A percentile compares a stretch with the other conserved stretches of the same genome.
These are phyloP conservation scores for Aplochiton taeniatus DNA, from an alignment of 2,797 vertebrate species.

Conservation along the genomic window DNA sequence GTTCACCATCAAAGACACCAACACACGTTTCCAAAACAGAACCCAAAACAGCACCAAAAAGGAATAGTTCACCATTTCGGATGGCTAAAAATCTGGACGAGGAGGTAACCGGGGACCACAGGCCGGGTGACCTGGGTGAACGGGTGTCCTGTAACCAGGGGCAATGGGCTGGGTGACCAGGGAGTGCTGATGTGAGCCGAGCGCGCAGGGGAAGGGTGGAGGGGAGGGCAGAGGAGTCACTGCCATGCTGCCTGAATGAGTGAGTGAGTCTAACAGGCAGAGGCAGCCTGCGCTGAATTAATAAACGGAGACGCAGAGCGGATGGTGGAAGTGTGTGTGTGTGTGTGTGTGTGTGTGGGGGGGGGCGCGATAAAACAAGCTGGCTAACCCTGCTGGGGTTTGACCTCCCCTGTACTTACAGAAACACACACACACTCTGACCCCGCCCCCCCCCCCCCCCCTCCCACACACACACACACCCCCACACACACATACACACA, in stretches of 20 bases:
- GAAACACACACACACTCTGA: conserved; percentile 18
- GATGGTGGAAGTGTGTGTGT: conserved; percentile 39
- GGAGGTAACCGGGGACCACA: too few relatives aligned
- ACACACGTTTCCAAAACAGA: too few relatives aligned
- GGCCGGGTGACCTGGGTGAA: too few relatives aligned
- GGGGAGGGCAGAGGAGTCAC: conserved; percentile 43
- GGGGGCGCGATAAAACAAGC: conserved; percentile 3
- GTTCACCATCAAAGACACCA: too few relatives aligned
- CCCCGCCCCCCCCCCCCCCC: conserved; percentile 6
- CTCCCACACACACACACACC: neutral
- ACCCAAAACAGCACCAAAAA: too few relatives aligned
- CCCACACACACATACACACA: neutral
- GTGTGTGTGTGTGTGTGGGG: conserved; percentile 24
- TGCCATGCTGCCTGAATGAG: conserved; percentile 18
- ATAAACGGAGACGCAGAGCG: conserved; percentile 57
- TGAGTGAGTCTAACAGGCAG: conserved; percentile 48
- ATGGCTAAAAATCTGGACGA: too few relatives aligned
- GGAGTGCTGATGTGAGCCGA: too few relatives aligned
- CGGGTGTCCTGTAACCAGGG: too few relatives aligned
- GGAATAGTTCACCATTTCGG: too few relatives aligned
- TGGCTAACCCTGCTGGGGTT: neutral
- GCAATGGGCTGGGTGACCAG: too few relatives aligned
- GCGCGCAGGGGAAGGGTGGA: conserved; percentile 14
- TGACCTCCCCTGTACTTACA: neutral
- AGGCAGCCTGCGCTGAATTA: conserved; percentile 71